Evolutionary conservation across 2,888 invertebrate genomes (phyloP).

Genomic region (Nemurella pictetii): DNA sequence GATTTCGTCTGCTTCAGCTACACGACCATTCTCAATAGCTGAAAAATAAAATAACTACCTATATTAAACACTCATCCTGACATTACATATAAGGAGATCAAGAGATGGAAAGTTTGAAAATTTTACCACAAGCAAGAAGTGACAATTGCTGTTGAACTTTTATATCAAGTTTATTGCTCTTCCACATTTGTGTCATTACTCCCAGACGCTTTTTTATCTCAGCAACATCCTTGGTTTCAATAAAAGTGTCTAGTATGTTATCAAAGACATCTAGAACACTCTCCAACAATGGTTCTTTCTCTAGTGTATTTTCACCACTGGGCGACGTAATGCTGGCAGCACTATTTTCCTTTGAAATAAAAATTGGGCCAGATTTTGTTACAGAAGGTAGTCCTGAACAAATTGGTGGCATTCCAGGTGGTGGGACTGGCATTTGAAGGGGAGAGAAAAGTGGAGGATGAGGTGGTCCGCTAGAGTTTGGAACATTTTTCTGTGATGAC

Average conservation of each 20-base stretch:
- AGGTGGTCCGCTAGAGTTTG: background rate
- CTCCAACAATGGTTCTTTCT: background rate
- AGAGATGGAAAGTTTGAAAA: background rate
- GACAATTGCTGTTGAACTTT: slow-evolving; percentile 56
- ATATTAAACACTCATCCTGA: background rate
- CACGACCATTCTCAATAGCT: slow-evolving; percentile 58
- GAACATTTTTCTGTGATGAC: slow-evolving; percentile 41
- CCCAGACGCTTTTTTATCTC: slow-evolving; percentile 60
- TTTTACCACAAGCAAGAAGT: slow-evolving; percentile 59
- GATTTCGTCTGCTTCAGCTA: slow-evolving; percentile 59
- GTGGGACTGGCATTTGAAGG: background rate
- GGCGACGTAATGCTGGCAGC: background rate
- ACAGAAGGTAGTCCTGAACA: background rate
- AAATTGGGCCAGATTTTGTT: background rate
- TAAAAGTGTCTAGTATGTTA: background rate
- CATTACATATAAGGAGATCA: too few species aligned
- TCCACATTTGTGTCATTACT: slow-evolving; percentile 62
- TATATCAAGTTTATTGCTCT: slow-evolving; percentile 57
- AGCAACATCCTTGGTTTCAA: background rate
- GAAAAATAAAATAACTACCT: slow-evolving; percentile 45
- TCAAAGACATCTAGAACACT: slow-evolving; percentile 2
- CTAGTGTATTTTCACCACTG: background rate
- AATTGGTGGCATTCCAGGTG: background rate
- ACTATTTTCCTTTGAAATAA: background rate
- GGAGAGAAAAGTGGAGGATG: background rate